Evolutionary conservation across 2,888 invertebrate genomes (phyloP).

Genomic region (Cosmopolites sordidus): DNA sequence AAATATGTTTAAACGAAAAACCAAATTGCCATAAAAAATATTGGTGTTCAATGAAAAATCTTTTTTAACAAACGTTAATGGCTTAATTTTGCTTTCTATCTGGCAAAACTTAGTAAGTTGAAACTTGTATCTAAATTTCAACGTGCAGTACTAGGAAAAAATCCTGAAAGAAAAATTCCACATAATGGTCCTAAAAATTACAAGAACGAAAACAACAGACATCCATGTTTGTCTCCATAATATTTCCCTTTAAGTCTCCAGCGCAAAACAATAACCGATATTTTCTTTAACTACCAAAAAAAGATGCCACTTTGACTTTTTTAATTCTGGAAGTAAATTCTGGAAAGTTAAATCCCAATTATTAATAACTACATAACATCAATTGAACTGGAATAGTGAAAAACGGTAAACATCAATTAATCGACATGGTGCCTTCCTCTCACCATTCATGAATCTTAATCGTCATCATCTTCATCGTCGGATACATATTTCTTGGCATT

Average conservation of each 20-base stretch:
- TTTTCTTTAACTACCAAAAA: no score
- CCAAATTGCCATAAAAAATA: no score
- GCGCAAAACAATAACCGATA: no score
- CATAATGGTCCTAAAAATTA: no score
- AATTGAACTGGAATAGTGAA: not conserved
- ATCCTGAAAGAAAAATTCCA: no score
- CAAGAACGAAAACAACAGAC: no score
- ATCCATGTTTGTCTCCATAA: no score
- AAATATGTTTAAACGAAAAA: no score
- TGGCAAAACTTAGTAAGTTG: not conserved
- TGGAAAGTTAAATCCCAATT: not conserved
- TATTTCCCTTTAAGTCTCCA: no score
- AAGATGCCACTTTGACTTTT: not conserved
- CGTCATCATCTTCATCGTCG: constrained; percentile 55
- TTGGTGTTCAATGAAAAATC: no score
- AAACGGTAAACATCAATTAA: not conserved
- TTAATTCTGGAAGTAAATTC: not conserved
- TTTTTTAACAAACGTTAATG: not conserved
- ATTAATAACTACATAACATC: not conserved
- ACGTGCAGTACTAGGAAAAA: no score
- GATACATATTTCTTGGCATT: constrained; percentile 55
- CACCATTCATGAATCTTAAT: constrained; percentile 2
- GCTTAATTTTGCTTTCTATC: not conserved
- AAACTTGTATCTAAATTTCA: no score
- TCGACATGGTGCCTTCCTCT: not conserved